Conservation (phyloP, 2,113 vertebrate species). For the Mixornis gularis region DNA sequence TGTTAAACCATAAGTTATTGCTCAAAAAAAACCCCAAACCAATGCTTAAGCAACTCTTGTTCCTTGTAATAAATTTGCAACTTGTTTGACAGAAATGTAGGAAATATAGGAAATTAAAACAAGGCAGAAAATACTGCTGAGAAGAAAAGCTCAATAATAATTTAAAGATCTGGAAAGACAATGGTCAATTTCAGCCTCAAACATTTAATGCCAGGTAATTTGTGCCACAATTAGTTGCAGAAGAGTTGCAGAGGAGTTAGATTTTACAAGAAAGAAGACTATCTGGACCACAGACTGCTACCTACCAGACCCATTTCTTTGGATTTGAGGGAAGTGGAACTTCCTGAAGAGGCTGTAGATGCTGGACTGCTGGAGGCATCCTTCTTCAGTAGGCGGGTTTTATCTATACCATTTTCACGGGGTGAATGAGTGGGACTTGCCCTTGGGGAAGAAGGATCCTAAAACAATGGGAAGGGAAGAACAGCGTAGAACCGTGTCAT, state of each 20-base stretch:
- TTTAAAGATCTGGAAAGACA: neutral
- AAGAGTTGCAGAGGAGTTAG: neutral
- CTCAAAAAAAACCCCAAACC: neutral
- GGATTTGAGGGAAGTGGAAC: conserved; percentile 82
- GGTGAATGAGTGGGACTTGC: conserved; percentile 82
- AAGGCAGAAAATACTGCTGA: neutral
- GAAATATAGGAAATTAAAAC: neutral
- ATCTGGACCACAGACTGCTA: neutral
- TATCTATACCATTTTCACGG: conserved; percentile 82
- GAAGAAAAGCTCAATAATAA: neutral
- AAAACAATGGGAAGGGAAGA: neutral
- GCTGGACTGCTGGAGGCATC: conserved; percentile 83
- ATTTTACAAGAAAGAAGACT: neutral
- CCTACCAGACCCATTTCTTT: conserved; percentile 83
- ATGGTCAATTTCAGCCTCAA: neutral
- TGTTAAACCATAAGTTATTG: neutral
- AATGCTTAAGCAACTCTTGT: neutral
- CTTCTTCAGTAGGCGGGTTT: conserved; percentile 80
- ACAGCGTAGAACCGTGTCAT: neutral
- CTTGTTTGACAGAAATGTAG: neutral
- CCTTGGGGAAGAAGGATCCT: conserved; percentile 82
- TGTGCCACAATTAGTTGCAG: neutral
- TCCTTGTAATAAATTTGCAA: neutral
- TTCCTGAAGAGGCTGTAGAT: conserved; percentile 82
- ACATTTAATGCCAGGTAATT: neutral